Percentiles rank a stretch among this genome's conserved stretches.
These are phyloP conservation scores for Bugula neritina DNA, from an alignment of 2,888 invertebrate species.

Conservation along the genomic window DNA sequence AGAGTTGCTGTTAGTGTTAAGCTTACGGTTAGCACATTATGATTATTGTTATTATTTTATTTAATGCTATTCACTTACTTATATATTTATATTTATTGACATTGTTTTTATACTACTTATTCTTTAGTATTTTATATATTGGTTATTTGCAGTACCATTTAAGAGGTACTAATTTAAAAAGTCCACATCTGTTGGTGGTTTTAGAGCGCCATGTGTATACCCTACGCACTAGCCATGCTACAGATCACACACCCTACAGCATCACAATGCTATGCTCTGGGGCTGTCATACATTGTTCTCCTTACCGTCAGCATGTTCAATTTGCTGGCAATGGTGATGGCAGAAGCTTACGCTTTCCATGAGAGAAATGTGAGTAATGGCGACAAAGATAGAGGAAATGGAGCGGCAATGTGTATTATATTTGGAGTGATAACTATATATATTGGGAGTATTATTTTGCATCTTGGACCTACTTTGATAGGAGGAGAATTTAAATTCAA, in stretches of 20 bases:
- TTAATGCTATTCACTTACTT: too few relatives aligned
- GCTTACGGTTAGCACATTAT: too few relatives aligned
- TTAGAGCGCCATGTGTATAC: constrained; percentile 46
- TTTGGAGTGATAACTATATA: constrained; percentile 52
- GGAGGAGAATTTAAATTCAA: constrained; percentile 53
- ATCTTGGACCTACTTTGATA: constrained; percentile 53
- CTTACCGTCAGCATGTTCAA: constrained; percentile 52
- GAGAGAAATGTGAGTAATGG: constrained; percentile 28
- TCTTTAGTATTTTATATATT: too few relatives aligned
- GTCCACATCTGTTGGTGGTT: too few relatives aligned
- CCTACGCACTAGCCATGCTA: constrained; percentile 48
- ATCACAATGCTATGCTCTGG: constrained; percentile 45
- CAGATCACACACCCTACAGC: constrained; percentile 37
- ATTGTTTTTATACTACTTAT: too few relatives aligned
- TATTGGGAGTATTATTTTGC: constrained; percentile 49
- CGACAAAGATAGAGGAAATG: constrained; percentile 37
- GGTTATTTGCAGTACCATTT: too few relatives aligned
- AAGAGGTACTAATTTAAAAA: too few relatives aligned
- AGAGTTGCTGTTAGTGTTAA: too few relatives aligned
- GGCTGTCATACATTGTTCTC: constrained; percentile 49
- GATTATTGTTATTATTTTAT: too few relatives aligned
- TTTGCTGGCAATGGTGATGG: constrained; percentile 53
- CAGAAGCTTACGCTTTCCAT: constrained; percentile 39
- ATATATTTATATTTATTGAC: too few relatives aligned
- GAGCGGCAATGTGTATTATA: constrained; percentile 48